Evolutionary conservation across 2,113 vertebrate genomes (phyloP).

Genomic region (Acanthochromis polyacanthus): DNA sequence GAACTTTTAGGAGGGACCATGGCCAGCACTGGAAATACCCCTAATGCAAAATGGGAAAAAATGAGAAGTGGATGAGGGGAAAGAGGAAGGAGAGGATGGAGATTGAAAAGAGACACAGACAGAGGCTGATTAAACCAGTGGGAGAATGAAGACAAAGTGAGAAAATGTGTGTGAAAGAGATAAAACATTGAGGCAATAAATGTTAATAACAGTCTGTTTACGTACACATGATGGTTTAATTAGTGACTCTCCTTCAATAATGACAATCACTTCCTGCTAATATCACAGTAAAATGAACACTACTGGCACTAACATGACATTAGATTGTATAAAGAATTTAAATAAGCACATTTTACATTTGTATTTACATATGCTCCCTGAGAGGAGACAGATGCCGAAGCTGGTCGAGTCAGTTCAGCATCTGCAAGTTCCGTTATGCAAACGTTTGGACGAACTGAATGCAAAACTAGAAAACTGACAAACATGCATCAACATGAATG

Average conservation of each 20-base stretch:
- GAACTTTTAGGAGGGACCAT: slow-evolving; percentile 38
- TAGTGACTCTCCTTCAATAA: slow-evolving; percentile 33
- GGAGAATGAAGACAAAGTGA: slow-evolving; percentile 7
- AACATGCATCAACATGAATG: no score
- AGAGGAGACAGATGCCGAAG: no score
- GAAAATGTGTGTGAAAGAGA: slow-evolving; percentile 42
- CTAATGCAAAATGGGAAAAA: slow-evolving; percentile 24
- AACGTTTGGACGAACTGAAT: no score
- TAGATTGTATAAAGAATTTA: background rate
- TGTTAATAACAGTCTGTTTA: slow-evolving; percentile 53
- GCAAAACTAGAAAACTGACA: no score
- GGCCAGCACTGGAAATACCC: background rate
- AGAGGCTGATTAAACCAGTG: slow-evolving; percentile 12
- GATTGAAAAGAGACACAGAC: slow-evolving; percentile 12
- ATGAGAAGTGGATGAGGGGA: slow-evolving; percentile 8
- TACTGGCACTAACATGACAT: no score
- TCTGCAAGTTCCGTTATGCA: no score
- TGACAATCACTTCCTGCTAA: slow-evolving; percentile 57
- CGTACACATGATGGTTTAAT: slow-evolving; percentile 40
- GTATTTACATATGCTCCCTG: no score
- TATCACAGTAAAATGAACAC: slow-evolving; percentile 47
- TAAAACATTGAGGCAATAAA: slow-evolving; percentile 27
- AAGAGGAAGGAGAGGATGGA: background rate
- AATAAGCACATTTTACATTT: no score
- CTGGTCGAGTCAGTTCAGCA: no score